Evolutionary conservation across 30 jellyfish, hydroid and myxozoan genomes (phyloP), one percentile per base, ranked within the genome.

Genomic region (Morbakka virulenta): DNA sequence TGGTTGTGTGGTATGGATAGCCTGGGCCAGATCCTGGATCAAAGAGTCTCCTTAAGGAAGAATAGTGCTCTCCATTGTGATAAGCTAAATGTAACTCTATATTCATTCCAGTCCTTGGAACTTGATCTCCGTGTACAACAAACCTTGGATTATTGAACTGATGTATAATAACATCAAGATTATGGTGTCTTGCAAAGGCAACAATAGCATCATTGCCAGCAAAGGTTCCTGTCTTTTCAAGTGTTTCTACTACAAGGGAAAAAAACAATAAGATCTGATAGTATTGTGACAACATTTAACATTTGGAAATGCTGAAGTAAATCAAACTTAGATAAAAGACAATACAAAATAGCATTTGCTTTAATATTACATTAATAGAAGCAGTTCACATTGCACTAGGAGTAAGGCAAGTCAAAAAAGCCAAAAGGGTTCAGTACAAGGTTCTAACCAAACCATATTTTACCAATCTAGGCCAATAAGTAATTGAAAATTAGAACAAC

Each of bases 161-260:
- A 64, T 87, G 96, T 28, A 87, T 79, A 12, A 87, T 73, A 36
- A 87, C 82, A 65, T 87, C 96, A 50, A 79, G 89, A 36, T 70
- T 62, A 34, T 70, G 78, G 47, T 63, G 31, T 23, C 87, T 51
- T 35, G 96, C 87, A 78, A 87, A 87, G 36, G 96, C 96, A 33
- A 79, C 96, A 52, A 87, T 87, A 4, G 93, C 88, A 78, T 87
- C 96, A 34, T 87, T 87, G 17, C 96, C 96, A 28, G 88, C 96
- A 79, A 24, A 87, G 62, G 96, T 87, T 2, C 96, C 96, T 69
- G 57, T 84, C 21, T 64, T 57, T n/a, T 48, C 80, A 1, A 87
- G 84, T 4, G 68, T 77, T 52, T 87, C 81, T 47, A 87, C 96
- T 87, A 47, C 49, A 77, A 68, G 1, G 32, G 23, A 74, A 83